Evolutionary conservation across 2,797 vertebrate genomes (phyloP).

Genomic region (Sebastes variabilis): DNA sequence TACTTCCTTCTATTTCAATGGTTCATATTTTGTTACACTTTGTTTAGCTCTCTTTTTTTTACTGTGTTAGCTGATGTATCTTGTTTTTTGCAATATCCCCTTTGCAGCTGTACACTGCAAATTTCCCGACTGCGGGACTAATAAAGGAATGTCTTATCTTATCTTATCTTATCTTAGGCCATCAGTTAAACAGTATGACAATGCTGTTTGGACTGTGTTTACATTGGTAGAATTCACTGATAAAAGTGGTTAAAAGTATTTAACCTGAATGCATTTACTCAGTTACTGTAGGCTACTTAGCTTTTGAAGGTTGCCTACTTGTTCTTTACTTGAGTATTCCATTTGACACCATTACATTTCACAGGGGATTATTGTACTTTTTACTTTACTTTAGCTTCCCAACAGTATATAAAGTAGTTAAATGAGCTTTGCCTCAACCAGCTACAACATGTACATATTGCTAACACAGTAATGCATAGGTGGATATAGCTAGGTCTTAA

Average conservation of each 20-base stretch:
- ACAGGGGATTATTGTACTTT: background rate
- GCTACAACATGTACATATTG: background rate
- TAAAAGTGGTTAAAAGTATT: background rate
- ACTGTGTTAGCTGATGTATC: too few relatives aligned
- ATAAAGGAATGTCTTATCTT: too few relatives aligned
- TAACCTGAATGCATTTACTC: background rate
- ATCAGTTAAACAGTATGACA: background rate
- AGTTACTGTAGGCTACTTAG: background rate
- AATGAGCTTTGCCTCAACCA: background rate
- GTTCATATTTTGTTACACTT: accelerated
- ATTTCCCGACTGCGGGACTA: too few relatives aligned
- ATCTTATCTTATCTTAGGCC: too few relatives aligned
- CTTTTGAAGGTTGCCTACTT: too few relatives aligned
- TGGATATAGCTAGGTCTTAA: background rate
- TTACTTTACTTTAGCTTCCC: background rate
- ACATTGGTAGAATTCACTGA: background rate
- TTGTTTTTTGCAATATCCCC: too few relatives aligned
- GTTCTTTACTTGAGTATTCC: background rate
- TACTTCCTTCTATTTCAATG: too few relatives aligned
- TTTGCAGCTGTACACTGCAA: too few relatives aligned
- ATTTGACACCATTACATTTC: background rate
- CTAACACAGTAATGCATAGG: background rate
- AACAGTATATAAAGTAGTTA: background rate
- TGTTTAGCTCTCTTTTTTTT: too few relatives aligned
- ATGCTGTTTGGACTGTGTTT: background rate